Evolutionary conservation across 2,888 invertebrate genomes (phyloP), one percentile per base, ranked within the genome.

Genomic region (Agrochola macilenta): DNA sequence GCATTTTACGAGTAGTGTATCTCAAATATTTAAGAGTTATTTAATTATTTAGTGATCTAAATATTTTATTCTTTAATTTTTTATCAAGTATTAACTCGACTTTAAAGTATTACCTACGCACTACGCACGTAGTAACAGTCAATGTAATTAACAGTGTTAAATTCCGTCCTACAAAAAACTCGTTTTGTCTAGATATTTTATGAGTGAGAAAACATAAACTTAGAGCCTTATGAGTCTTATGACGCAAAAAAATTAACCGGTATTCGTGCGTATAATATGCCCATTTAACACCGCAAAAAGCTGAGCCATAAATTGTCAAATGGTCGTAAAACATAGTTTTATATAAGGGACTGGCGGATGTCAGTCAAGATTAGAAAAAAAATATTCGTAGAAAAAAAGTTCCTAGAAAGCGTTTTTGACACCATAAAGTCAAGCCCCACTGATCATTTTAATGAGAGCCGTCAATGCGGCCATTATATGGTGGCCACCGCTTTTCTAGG

Each of bases 281-380:
- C 17, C 35, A 81, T 75, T 68, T 60, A 64, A 54, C 43, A 75
- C n/a, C 17, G 12, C n/a, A 69, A 76, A 73, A 85, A 76, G 17
- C 30, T 64, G 9, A 5, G 14, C 69, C 69, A 64, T 76, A 60
- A 72, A 80, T 46, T 17, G 64, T 64, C 30, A 69, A 60, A 81
- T 26, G 9, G 58, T 77, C 66, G 39, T 83, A 76, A 85, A 81
- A 83, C 1, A 57, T 60, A 58, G n/a, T 11, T 70, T 68, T 60
- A 65, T 43, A 14, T 49, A 39, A 58, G 43, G 30, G 23, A 35
- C 30, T 30, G 7, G 9, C 11, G 14, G 20, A 69, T 66, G 72
- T 83, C 52, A 83, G 54, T 8, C 8, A 43, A 39, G 14, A n/a
- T 54, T 12, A 35, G 8, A 30, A 58, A 82, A 58, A 57, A 52